Base-by-base conservation (phyloP, 1,140 invertebrate species). In the Planococcus citri region DNA sequence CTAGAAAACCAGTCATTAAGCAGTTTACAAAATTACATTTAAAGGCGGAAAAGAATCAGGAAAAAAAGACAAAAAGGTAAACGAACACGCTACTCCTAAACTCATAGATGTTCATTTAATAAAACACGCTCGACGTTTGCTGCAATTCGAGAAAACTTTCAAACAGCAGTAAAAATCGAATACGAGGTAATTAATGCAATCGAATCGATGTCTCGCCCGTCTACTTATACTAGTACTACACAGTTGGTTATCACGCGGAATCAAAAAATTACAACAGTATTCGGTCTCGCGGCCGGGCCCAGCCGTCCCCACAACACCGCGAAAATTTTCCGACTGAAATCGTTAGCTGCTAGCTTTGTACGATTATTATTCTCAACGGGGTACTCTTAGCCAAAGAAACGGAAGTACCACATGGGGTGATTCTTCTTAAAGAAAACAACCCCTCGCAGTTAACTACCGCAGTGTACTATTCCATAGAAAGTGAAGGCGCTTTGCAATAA, bases 311-410 rank as follows among this genome's bases (percentile, higher is more conserved):
- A 33, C 29, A 33, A 33, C 29, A 33, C 29, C 29, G 29, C 41
- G 41, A 51, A 51, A 37, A 51, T 51, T 51, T 51, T 51, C 41
- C 41, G 17, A 51, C 12, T n/a, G 41, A 51, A 51, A 51, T 51
- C 41, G 41, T 51, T 51, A 51, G 41, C 41, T 51, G 41, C 41
- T 51, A 33, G 29, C 29, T 33, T 33, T 20, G 41, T 51, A 51
- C 41, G 41, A 51, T 51, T 51, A 51, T 51, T 51, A 51, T 51
- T 51, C 41, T 51, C 41, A 51, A 51, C 41, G 41, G 41, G 41
- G 41, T 51, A 51, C 41, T 51, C 12, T 20, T 14, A 51, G 41
- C 41, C 41, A 20, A 51, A 51, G 41, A 51, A 51, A 51, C 41
- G 41, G 41, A 51, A 51, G 41, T 51, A 51, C 41, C 41, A 51